Conservation (phyloP, 2,113 vertebrate species). For the Plecotus auritus region DNA sequence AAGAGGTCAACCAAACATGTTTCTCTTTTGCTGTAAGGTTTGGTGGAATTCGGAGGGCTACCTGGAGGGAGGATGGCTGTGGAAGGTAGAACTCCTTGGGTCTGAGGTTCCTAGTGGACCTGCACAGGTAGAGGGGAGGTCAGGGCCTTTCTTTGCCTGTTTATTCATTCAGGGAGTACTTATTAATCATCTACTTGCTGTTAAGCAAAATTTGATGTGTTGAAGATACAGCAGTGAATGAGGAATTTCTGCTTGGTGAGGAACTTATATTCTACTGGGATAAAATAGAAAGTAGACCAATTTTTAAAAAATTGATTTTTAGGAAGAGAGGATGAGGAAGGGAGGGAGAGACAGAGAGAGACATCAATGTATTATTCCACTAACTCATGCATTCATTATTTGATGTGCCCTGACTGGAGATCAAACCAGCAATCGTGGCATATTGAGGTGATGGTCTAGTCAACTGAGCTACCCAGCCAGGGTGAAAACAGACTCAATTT, state of each 20-base stretch:
- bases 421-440: too few species aligned
- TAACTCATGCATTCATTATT: too few species aligned
- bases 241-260: background rate
- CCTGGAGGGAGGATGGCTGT: background rate
- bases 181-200: too few species aligned
- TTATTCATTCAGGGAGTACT: too few species aligned
- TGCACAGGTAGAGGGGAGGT: background rate
- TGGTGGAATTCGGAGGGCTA: background rate
- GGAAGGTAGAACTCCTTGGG: background rate
- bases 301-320: too few species aligned
- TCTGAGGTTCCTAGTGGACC: background rate
- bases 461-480: too few species aligned
- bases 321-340: too few species aligned
- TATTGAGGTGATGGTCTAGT: too few species aligned
- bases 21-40: background rate
- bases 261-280: background rate
- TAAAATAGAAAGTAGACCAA: background rate
- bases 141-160: background rate
- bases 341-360: too few species aligned
- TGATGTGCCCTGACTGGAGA: too few species aligned
- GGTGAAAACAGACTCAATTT: background rate
- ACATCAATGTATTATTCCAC: too few species aligned
- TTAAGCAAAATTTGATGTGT: background rate
- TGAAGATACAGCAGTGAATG: background rate
- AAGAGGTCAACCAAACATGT: background rate